phyloP scores from a whole-genome alignment of 2,888 invertebrate genomes.

The Polyommatus iphigenia region DNA sequence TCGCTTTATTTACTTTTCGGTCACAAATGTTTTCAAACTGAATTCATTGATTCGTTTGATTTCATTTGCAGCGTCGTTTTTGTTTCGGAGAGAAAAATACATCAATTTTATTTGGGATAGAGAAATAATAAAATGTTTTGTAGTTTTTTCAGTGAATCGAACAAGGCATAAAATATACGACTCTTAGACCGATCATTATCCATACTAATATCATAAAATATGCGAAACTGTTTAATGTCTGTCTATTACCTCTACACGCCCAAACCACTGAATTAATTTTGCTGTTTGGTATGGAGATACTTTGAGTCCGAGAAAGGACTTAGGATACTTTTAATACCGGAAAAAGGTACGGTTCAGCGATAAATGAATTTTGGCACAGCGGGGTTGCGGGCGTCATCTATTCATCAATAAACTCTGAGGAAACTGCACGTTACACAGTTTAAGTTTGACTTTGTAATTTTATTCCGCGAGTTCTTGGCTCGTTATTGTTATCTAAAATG shows the following conservation, averaged over 20 bases:
- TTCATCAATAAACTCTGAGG: neutral
- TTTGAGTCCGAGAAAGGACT: no score
- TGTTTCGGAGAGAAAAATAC: neutral
- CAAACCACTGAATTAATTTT: no score
- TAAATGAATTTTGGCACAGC: no score
- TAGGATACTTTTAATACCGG: no score
- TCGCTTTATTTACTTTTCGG: neutral
- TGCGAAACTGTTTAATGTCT: no score
- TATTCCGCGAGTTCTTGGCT: neutral
- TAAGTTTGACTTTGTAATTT: neutral
- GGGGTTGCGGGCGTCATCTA: neutral
- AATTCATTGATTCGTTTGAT: neutral
- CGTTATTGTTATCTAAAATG: constrained; percentile 1
- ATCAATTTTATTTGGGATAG: neutral
- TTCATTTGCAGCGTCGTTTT: neutral
- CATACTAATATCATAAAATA: no score
- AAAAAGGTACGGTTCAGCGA: no score
- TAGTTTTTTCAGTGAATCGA: no score
- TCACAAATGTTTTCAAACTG: neutral
- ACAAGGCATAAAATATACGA: no score
- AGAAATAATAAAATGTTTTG: neutral
- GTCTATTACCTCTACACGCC: no score
- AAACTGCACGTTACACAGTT: neutral
- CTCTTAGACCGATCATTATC: no score
- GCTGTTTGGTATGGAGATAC: no score